Evolutionary conservation across 35 echinoderm and acorn worm species (phyloP), one percentile per base, ranked within the genome.

Genomic region (Diadema setosum): DNA sequence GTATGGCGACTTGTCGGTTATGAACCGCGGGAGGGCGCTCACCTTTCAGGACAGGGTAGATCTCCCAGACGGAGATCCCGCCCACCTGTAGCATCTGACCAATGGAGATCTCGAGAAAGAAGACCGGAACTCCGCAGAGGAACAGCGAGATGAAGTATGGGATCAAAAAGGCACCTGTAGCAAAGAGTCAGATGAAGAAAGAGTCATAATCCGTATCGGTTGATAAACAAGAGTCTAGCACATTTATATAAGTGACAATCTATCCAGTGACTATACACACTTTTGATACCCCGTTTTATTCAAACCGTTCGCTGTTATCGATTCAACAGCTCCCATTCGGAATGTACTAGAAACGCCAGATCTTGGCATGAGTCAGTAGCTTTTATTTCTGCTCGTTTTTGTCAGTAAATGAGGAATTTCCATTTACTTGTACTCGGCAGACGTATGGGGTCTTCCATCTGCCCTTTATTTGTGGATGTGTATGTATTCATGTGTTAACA

Each of bases 111-210:
- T 97, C 94, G 25, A 97, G 37, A 36, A 97, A 74, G 84, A 97
- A 97, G 25, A 96, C 58, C 1, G 94, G 94, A 26, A 96, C 69
- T 17, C 94, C 94, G 80, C 89, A 84, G 63, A 80, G 42, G 55
- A 96, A 57, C 39, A 96, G 89, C 18, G 90, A 88, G 46, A 96
- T 96, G 81, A 96, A 92, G 67, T 96, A 96, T 11, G 94, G 94
- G 18, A 96, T 84, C 26, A 96, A 75, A 43, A 96, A 96, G 16
- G 94, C 94, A 48, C 94, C 94, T 96, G 80, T 1, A 88, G 61
- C n/a, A 24, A 29, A 25, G 26, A 65, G 6, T 32, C 24, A 65
- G 17, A 25, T 32, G 2, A 65, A n/a, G 18, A 59, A 5, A 59
- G 8, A 23, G 5, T 59, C 4, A 59, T 18, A 59, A 59, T 59